phyloP scores from a whole-genome alignment of 2,113 vertebrate species.

The Aythya baeri region DNA sequence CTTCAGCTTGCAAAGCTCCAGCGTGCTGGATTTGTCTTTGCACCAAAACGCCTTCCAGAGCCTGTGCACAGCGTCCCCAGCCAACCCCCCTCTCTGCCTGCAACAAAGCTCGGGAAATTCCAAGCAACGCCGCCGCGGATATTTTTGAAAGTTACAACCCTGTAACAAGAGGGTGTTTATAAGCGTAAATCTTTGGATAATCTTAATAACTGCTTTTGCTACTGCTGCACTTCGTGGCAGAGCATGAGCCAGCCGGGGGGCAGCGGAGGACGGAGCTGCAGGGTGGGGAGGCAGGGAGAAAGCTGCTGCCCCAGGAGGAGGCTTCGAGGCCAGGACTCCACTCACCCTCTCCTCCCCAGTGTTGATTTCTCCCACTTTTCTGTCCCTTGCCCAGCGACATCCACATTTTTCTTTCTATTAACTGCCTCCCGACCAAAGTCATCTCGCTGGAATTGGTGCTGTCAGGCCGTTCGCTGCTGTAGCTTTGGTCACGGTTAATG shows the following conservation, averaged over 20 bases:
- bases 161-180: slow-evolving; percentile 25
- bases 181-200: slow-evolving; percentile 52
- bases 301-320: not conserved
- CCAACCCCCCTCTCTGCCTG: not conserved
- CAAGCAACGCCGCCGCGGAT: not conserved
- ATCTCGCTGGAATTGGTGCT: not conserved
- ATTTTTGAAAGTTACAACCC: slow-evolving; percentile 35
- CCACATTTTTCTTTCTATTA: not conserved
- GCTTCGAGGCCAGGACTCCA: not conserved
- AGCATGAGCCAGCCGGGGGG: not conserved
- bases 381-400: not conserved
- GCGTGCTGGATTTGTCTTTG: not conserved
- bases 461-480: not conserved
- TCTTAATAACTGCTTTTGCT: slow-evolving; percentile 63
- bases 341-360: not conserved
- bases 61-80: not conserved
- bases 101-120: not conserved
- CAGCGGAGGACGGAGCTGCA: not conserved
- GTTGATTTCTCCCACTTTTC: not conserved
- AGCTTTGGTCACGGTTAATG: not conserved
- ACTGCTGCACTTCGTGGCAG: not conserved
- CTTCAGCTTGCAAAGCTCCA: slow-evolving; percentile 12
- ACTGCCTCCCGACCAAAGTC: not conserved
- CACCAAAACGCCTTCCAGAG: not conserved
- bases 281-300: not conserved